These are phyloP conservation scores for Tadarida brasiliensis DNA, from an alignment of 2,797 vertebrate species.

Conservation along the genomic window DNA sequence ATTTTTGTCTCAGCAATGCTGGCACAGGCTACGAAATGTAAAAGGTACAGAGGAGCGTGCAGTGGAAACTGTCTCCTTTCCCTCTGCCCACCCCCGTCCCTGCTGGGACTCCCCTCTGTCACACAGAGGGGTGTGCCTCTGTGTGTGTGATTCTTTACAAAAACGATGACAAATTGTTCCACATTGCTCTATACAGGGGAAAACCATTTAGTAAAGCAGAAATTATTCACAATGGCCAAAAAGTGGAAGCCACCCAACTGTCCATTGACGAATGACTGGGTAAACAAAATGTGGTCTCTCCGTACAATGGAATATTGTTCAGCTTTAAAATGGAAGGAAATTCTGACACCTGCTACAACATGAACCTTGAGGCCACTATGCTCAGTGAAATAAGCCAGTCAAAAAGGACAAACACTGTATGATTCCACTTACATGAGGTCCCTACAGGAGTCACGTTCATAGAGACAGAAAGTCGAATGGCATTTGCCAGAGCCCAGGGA, in stretches of 20 bases:
- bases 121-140: neutral
- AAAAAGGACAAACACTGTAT: fast-evolving
- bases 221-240: neutral
- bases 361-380: neutral
- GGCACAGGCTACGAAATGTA: neutral
- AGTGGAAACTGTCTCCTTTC: fast-evolving
- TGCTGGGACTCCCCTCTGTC: fast-evolving
- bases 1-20: constrained; percentile 4
- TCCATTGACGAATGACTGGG: fast-evolving
- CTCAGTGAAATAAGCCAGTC: neutral
- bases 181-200: fast-evolving
- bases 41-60: neutral
- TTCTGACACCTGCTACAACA: too few relatives aligned
- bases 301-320: neutral
- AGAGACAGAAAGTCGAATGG: too few relatives aligned
- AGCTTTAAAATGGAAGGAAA: neutral
- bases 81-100: neutral
- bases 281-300: neutral
- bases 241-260: neutral
- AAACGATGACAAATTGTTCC: fast-evolving
- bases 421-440: fast-evolving
- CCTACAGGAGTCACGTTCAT: neutral
- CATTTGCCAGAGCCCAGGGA: neutral
- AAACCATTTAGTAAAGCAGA: neutral
- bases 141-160: neutral